Percentiles rank a stretch among this genome's conserved stretches.
Conservation (phyloP, 2,888 invertebrate species). For the Drosophila fungiperda region DNA sequence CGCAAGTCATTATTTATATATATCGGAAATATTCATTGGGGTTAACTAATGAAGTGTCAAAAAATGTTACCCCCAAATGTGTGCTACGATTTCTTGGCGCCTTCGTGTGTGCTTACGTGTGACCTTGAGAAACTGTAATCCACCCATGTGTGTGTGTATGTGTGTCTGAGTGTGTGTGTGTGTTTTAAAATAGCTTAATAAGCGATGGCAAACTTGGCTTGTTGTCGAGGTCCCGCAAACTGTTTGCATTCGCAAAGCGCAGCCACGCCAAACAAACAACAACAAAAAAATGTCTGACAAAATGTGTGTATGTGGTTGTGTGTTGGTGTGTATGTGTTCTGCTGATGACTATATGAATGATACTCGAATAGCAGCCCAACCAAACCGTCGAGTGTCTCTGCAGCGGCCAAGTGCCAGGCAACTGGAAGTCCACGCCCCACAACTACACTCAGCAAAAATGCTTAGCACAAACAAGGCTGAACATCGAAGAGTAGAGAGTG, state of each 20-base stretch:
- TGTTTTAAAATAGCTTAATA: slow-evolving; percentile 73
- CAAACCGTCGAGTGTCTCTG: slow-evolving; percentile 43
- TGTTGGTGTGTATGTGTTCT: slow-evolving; percentile 20
- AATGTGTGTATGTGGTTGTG: not conserved
- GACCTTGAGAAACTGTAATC: slow-evolving; percentile 54
- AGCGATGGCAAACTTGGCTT: slow-evolving; percentile 39
- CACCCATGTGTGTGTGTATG: slow-evolving; percentile 13
- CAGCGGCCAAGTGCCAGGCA: slow-evolving; percentile 19
- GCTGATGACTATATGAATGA: slow-evolving; percentile 60
- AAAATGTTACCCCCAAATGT: slow-evolving; percentile 63
- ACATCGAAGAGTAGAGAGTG: not conserved
- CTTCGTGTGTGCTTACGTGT: slow-evolving; percentile 19
- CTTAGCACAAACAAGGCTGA: not conserved
- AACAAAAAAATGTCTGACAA: slow-evolving; percentile 33
- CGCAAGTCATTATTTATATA: slow-evolving; percentile 57
- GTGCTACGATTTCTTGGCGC: slow-evolving; percentile 55
- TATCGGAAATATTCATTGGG: slow-evolving; percentile 69
- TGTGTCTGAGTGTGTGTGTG: slow-evolving; percentile 45
- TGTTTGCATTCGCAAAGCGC: slow-evolving; percentile 66
- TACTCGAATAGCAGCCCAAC: slow-evolving; percentile 45
- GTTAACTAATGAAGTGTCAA: slow-evolving; percentile 77
- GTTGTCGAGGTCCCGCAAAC: slow-evolving; percentile 32
- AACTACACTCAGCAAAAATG: not conserved
- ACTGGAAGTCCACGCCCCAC: slow-evolving; percentile 23
- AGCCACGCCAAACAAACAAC: slow-evolving; percentile 54